Evolutionary conservation across 2,888 invertebrate species (phyloP), one percentile per base, ranked within the genome.

Genomic region (Steinernema carpocapsae): DNA sequence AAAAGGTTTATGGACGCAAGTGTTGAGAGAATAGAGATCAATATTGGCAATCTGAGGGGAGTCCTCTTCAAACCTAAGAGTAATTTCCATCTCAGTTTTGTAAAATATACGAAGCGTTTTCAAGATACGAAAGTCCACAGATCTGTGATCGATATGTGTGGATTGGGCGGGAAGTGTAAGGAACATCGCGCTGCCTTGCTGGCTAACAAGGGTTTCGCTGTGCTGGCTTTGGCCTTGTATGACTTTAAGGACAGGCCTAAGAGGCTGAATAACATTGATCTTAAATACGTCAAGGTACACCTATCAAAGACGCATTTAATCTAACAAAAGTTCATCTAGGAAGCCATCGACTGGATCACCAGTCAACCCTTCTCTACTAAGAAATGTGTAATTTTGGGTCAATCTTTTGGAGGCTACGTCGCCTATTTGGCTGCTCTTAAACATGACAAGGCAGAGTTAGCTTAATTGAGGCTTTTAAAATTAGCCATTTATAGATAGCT

Each of bases 321-420:
- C 48, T 14, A 4, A 24, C 2, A 26, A 48, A 3, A 4, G 3
- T 48, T 14, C 48, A 4, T 56, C 14, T 14, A 32, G 32, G 32
- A 64, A 32, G 64, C 64, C 17, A 64, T 64, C 64, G 64, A 64
- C 37, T 64, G 64, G 64, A 29, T 64, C 64, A 64, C 64, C 1
- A 32, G 32, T n/a, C 64, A 32, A 4, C 14, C 64, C 2, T 64
- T 32, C 32, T 17, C 64, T 3, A 29, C 64, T 6, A 12, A 32
- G 17, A 32, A 6, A 32, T 64, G 64, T 17, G 64, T 26, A 12
- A 24, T 64, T n/a, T 10, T 64, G 32, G 64, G 64, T 2, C 64
- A 64, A 22, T 64, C 64, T 1, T 26, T 64, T 29, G 64, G 64
- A 24, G 64, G 32, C 37, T 32, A 26, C 32, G 26, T 64, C 64